phyloP scores from a whole-genome alignment of 2,113 vertebrate species.

The Clinocottus analis region DNA sequence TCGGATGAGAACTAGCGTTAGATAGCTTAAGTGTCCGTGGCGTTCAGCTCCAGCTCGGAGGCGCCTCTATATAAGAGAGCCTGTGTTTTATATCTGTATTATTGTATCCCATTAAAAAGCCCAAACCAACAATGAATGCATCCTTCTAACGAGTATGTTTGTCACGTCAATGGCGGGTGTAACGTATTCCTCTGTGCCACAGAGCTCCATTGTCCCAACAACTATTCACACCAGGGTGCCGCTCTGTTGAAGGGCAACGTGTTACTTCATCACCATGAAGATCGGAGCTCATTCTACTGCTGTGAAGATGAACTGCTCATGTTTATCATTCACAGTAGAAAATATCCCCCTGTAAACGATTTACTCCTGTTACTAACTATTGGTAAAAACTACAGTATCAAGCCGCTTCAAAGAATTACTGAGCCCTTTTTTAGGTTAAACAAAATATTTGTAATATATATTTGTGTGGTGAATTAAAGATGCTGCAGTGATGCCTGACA shows the following conservation, averaged over 20 bases:
- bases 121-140: neutral
- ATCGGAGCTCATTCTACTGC: neutral
- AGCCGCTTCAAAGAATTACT: neutral
- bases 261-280: neutral
- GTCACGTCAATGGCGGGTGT: neutral
- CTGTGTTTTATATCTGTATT: neutral
- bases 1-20: neutral
- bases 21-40: neutral
- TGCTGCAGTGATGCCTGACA: neutral
- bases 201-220: neutral
- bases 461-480: conserved; percentile 16
- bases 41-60: neutral
- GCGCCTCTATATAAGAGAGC: neutral
- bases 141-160: neutral
- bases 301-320: neutral
- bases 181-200: neutral
- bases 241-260: neutral
- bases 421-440: neutral
- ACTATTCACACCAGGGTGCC: neutral
- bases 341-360: neutral
- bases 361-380: neutral
- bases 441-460: neutral
- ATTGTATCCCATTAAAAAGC: neutral
- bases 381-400: neutral
- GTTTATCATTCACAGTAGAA: neutral